Base-by-base conservation (phyloP, 2,113 vertebrate genomes). In the Melanerpes aurifrons region DNA sequence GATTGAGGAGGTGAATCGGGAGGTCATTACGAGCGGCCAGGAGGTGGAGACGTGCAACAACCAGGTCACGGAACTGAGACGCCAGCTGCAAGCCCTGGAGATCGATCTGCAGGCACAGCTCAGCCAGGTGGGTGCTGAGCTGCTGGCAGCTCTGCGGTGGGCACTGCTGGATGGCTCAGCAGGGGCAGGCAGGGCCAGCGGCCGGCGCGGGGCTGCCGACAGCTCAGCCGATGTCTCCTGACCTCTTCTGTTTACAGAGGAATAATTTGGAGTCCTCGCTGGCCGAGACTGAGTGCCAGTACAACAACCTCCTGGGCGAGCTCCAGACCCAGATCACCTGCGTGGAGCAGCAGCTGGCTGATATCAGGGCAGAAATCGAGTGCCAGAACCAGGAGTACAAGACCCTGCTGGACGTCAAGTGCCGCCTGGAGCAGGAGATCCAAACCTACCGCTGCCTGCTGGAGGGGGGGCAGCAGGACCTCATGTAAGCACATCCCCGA, bases 81-180 rank as follows among this genome's bases (percentile, higher is more conserved):
- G 97, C 12, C 97, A 92, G 0, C 66, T 97, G 57, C 97, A 97
- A 86, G 98, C 98, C 0, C 92, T 99, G 94, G 98, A 99, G 92
- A 99, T 99, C 1, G 99, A 99, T 56, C 96, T 99, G 86, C 98
- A 99, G 89, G 98, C 98, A 62, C 98, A 98, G 96, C 98, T 94
- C 89, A 98, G 97, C 96, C 94, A 99, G 98, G 99, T 99, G 91
- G 96, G 98, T 89, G 21, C 9, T 5, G 25, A 12, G 29, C 19
- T 32, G 19, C 2, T 40, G 5, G 21, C 24, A 40, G 68, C 50
- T 26, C 15, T 2, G 32, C 2, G 2, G 2, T 5, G 68, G 24
- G 31, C 69, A 18, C n/a, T 71, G 85, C 84, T 54, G 87, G 86
- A 10, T 57, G 54, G 18, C 70, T 50, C 2, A 18, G 82, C 43